Evolutionary conservation across 2,797 vertebrate species (phyloP).

Genomic region (Nyctalus aviator): DNA sequence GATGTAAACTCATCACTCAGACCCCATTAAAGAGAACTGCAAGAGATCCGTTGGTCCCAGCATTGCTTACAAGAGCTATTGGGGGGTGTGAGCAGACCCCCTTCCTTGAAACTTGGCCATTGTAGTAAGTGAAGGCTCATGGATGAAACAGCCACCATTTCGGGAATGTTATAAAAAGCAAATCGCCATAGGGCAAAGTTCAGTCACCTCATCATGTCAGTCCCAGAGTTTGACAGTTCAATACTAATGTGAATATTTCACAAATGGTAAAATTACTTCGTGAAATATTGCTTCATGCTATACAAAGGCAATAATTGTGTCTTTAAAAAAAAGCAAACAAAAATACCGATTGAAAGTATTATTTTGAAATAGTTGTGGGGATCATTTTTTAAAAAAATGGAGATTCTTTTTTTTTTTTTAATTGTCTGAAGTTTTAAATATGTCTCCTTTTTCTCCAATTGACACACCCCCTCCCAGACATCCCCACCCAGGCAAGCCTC

Average conservation of each 20-base stretch:
- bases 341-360: neutral
- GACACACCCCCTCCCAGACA: too few species aligned
- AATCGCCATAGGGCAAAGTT: slow-evolving; percentile 61
- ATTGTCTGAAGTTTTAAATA: too few species aligned
- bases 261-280: neutral
- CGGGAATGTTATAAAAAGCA: slow-evolving; percentile 74
- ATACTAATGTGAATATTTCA: slow-evolving; percentile 31
- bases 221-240: neutral
- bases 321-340: neutral
- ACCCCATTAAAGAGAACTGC: slow-evolving; percentile 87
- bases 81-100: slow-evolving; percentile 66
- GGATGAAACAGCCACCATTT: slow-evolving; percentile 73
- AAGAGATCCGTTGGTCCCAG: slow-evolving; percentile 85
- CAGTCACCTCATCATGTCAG: slow-evolving; percentile 48
- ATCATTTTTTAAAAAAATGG: too few species aligned
- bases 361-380: neutral
- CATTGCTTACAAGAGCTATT: slow-evolving; percentile 83
- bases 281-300: neutral
- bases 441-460: too few species aligned
- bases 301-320: neutral
- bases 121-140: slow-evolving; percentile 78
- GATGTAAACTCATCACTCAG: slow-evolving; percentile 89
- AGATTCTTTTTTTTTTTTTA: neutral
- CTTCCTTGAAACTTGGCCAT: slow-evolving; percentile 78
- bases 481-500: too few species aligned